Percentiles rank a stretch among this genome's conserved stretches.
These are phyloP conservation scores for Meandrina meandrites DNA, from an alignment of 92 coral and sea anemone genomes.

Conservation along the genomic window DNA sequence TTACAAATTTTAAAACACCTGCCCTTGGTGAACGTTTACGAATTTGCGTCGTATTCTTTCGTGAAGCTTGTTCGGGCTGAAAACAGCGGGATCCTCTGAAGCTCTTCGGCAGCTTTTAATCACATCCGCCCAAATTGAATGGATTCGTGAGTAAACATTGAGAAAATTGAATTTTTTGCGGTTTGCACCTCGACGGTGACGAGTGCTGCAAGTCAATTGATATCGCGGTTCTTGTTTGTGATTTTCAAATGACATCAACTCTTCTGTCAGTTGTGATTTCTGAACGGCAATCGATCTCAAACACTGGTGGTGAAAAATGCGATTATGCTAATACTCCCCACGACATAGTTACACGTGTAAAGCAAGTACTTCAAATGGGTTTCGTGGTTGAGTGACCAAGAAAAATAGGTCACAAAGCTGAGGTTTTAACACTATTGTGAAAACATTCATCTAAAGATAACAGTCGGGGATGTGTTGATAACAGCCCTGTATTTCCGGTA, in stretches of 20 bases:
- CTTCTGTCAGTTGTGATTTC: slow-evolving; percentile 6
- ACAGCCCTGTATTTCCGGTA: slow-evolving; percentile 11
- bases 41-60: not conserved
- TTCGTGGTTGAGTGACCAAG: slow-evolving; percentile 23
- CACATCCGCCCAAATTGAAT: not conserved
- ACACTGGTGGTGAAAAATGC: slow-evolving; percentile 4
- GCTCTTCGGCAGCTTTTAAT: not conserved
- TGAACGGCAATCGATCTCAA: not conserved
- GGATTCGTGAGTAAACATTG: not conserved
- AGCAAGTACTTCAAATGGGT: not conserved
- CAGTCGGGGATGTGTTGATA: slow-evolving; percentile 1
- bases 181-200: slow-evolving; percentile 1
- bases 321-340: slow-evolving; percentile 11
- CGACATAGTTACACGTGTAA: slow-evolving; percentile 1
- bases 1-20: not conserved
- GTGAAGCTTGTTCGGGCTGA: not conserved
- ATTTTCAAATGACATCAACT: not conserved
- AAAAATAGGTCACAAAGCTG: not conserved
- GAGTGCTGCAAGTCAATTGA: not conserved
- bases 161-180: not conserved
- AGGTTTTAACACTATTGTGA: not conserved
- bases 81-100: slow-evolving; percentile 27
- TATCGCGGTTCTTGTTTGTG: not conserved
- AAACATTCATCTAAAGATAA: not conserved
- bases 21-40: not conserved